These are phyloP conservation scores for Calcarius lapponicus DNA, from an alignment of 2,797 vertebrate genomes.

Conservation along the genomic window DNA sequence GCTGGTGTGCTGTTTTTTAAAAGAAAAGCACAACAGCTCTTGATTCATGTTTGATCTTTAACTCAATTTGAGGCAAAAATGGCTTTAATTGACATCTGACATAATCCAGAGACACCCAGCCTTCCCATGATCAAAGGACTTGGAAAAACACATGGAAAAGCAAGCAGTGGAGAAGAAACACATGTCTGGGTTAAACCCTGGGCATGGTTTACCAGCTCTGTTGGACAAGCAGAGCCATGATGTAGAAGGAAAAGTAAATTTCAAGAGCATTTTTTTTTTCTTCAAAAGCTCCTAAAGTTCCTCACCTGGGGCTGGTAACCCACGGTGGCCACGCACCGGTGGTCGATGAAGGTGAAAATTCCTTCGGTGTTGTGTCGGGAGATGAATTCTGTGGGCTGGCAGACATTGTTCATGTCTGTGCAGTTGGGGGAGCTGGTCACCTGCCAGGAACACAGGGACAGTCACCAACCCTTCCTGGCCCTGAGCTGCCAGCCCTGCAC, in stretches of 20 bases:
- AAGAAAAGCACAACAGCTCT: neutral
- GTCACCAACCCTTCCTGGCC: rapidly evolving
- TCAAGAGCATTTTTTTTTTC: rapidly evolving
- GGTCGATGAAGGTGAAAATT: conserved; percentile 94
- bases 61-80: neutral
- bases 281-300: neutral
- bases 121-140: neutral
- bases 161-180: neutral
- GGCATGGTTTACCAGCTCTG: neutral
- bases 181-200: neutral
- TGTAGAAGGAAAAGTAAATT: rapidly evolving
- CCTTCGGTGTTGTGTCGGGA: conserved; percentile 93
- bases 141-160: neutral
- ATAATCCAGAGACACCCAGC: neutral
- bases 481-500: neutral
- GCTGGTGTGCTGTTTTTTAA: neutral
- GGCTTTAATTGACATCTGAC: neutral
- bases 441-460: conserved; percentile 57
- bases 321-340: conserved; percentile 89
- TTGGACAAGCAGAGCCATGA: neutral
- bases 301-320: conserved; percentile 94
- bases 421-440: conserved; percentile 93
- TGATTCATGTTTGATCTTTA: neutral
- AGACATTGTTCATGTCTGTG: conserved; percentile 84
- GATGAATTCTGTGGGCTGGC: conserved; percentile 94